phyloP scores from a whole-genome alignment of 2,888 invertebrate genomes.

The Drosophila prolongata region DNA sequence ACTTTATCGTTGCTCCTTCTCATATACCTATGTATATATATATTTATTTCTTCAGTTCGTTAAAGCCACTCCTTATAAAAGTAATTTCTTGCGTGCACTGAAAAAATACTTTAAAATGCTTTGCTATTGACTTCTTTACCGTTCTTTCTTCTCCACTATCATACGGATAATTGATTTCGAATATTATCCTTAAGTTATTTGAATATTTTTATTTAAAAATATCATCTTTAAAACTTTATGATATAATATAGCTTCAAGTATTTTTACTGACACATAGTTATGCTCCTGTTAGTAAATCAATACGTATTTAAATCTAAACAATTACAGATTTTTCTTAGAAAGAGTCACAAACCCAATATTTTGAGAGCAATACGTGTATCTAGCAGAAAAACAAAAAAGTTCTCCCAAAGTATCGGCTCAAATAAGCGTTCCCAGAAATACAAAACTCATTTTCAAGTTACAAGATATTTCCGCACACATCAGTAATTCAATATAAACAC shows the following conservation, averaged over 20 bases:
- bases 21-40: background rate
- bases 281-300: too few relatives aligned
- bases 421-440: constrained; percentile 34
- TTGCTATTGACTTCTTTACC: background rate
- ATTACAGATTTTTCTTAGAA: background rate
- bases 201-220: too few relatives aligned
- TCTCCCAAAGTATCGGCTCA: background rate
- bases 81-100: background rate
- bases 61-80: constrained; percentile 12
- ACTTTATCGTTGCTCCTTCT: constrained; percentile 2
- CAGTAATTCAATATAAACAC: constrained; percentile 11
- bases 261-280: too few relatives aligned
- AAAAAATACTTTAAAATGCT: background rate
- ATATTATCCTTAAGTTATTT: too few relatives aligned
- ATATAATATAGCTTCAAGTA: too few relatives aligned
- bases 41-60: constrained; percentile 11
- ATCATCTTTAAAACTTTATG: too few relatives aligned
- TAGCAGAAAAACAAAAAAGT: background rate
- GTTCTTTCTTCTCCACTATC: too few relatives aligned
- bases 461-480: constrained; percentile 16
- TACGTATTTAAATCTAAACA: background rate
- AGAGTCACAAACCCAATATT: background rate
- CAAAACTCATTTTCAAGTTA: constrained; percentile 11
- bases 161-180: too few relatives aligned
- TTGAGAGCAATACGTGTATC: background rate